Percentiles rank a stretch among this genome's conserved stretches.
Evolutionary conservation across 1,140 invertebrate species (phyloP).

Genomic region (Anthonomus grandis): DNA sequence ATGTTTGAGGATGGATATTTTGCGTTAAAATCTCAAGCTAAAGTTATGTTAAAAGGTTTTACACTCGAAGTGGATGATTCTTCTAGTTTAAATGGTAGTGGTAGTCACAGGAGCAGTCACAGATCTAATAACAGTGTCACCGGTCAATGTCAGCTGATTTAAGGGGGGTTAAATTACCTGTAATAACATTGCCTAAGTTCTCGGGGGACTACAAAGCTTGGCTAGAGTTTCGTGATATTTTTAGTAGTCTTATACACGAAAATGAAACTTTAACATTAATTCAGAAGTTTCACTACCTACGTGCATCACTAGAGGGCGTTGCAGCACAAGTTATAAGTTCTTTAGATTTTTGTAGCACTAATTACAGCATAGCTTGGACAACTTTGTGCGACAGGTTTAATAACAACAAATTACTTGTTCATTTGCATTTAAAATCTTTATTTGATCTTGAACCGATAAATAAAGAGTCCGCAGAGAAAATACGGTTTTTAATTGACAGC

Average conservation of each 20-base stretch:
- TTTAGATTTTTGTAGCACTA: slow-evolving; percentile 32
- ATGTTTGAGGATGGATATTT: slow-evolving; percentile 2
- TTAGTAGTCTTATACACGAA: slow-evolving; percentile 35
- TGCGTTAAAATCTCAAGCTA: neutral
- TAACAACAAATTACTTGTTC: slow-evolving; percentile 31
- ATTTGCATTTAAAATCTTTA: slow-evolving; percentile 9
- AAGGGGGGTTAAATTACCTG: slow-evolving; percentile 30
- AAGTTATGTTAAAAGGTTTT: neutral
- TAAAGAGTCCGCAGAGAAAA: neutral
- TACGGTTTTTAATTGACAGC: slow-evolving; percentile 24
- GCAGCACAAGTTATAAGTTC: slow-evolving; percentile 35
- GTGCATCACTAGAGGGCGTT: slow-evolving; percentile 34
- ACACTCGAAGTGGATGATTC: neutral
- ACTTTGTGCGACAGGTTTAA: slow-evolving; percentile 39
- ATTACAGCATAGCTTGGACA: slow-evolving; percentile 39
- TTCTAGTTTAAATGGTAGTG: neutral
- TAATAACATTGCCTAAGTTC: slow-evolving; percentile 35
- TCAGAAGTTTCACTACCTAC: slow-evolving; percentile 42
- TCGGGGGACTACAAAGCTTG: slow-evolving; percentile 35
- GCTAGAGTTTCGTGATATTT: slow-evolving; percentile 40
- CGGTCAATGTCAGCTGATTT: too few species aligned
- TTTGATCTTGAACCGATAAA: slow-evolving; percentile 4
- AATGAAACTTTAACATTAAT: slow-evolving; percentile 28
- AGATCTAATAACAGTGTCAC: too few species aligned
- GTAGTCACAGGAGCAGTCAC: neutral